Percentiles rank a stretch among this genome's conserved stretches.
Evolutionary conservation across 2,113 vertebrate species (phyloP).

Genomic region (Nothocercus julius): DNA sequence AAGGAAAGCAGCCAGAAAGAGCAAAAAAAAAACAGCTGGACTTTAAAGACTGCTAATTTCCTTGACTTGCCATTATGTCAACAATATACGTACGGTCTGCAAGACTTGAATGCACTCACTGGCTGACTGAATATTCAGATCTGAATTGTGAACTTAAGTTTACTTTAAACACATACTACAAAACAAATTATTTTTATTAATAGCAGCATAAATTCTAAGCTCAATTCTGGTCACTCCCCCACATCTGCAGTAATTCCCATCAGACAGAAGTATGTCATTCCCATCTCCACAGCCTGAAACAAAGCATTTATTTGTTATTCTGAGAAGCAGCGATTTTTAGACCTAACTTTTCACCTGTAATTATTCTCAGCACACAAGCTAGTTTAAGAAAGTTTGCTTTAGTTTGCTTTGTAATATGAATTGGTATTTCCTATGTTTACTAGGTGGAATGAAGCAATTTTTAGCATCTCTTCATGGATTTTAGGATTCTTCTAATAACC

Average conservation of each 20-base stretch:
- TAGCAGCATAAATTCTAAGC: background rate
- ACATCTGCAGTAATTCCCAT: background rate
- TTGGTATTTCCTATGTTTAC: background rate
- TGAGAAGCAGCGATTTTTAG: background rate
- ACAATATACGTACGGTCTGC: constrained; percentile 31
- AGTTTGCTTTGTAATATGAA: background rate
- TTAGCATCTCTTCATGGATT: background rate
- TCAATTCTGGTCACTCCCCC: background rate
- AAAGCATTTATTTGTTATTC: background rate
- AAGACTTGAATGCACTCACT: background rate
- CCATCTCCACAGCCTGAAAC: background rate
- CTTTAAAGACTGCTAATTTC: constrained; percentile 66
- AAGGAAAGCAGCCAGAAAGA: constrained; percentile 65
- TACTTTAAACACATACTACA: background rate
- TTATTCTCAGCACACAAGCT: background rate
- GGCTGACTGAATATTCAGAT: background rate
- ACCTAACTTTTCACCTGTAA: background rate
- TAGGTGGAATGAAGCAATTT: background rate
- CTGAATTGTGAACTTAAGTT: background rate
- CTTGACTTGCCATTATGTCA: constrained; percentile 59
- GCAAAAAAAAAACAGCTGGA: constrained; percentile 57
- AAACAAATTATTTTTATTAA: background rate
- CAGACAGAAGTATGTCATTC: background rate
- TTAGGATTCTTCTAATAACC: background rate
- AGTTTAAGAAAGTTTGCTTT: background rate